phyloP scores from a whole-genome alignment of 2,113 vertebrate species.

The Heliornis fulica region DNA sequence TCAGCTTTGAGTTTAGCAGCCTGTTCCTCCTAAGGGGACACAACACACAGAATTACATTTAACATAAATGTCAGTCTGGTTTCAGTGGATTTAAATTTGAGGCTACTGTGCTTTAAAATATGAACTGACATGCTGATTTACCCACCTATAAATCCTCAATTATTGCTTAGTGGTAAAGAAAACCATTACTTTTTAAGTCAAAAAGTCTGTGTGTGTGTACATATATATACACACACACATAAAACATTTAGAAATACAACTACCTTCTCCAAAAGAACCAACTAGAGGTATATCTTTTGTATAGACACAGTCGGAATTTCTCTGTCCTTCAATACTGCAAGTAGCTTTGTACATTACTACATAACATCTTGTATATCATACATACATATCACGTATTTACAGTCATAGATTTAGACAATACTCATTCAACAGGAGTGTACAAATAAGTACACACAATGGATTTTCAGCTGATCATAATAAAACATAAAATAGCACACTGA shows the following conservation, averaged over 20 bases:
- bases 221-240: not conserved
- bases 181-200: not conserved
- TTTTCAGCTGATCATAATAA: not conserved
- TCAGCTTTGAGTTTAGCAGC: constrained; percentile 96
- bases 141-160: not conserved
- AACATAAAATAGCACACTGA: not conserved
- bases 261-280: not conserved
- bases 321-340: not conserved
- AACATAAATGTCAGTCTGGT: not conserved
- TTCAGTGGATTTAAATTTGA: not conserved
- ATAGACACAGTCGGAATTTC: not conserved
- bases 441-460: fast-evolving
- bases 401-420: not conserved
- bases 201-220: not conserved
- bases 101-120: not conserved
- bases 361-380: not conserved
- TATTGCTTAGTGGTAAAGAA: not conserved
- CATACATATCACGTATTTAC: not conserved
- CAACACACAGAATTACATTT: constrained; percentile 34
- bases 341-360: not conserved
- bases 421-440: not conserved
- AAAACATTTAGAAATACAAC: not conserved
- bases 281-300: not conserved
- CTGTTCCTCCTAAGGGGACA: constrained; percentile 89
- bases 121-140: not conserved